Evolutionary conservation across 2,113 vertebrate species (phyloP), one percentile per base, ranked within the genome.

Genomic region (Poeciliopsis prolifica): DNA sequence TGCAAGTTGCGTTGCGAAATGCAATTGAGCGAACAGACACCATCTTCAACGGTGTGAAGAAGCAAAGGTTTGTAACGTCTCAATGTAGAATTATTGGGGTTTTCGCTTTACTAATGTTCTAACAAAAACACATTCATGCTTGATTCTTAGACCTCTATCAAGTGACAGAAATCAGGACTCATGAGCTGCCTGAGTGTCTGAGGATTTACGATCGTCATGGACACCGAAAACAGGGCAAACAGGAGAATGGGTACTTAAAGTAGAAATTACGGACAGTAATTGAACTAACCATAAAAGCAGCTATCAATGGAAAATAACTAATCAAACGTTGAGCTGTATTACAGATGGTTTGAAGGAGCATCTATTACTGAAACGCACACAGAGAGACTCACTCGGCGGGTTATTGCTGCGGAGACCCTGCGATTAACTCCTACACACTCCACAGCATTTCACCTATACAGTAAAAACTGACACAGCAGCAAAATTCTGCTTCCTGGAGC

Each of bases 401-500:
- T 70, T 62, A 70, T 72, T 78, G 80, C 74, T 72, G 63, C 63
- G 69, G 51, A 81, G 81, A 86, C 80, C 33, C 67, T 79, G 66
- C 63, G 61, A 81, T 85, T 72, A 83, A 81, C 86, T 76, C 73
- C 61, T 1, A 68, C 37, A 76, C 51, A 82, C 78, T 76, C 63
- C 74, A n/a, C 71, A 79, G 67, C 79, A 77, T 54, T 29, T 37
- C 24, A 75, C 51, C 66, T 61, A 37, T 63, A 2, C 2, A 33
- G 62, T 68, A 70, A 63, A 65, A 87, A 73, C 78, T 74, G 80
- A 87, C 79, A 65, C 79, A 86, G 80, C 79, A 11, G 14, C 17
- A 22, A 70, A 82, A 86, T 79, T 75, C 60, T 72, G 80, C 72
- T 78, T 26, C 79, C 62, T 68, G 71, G 83, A 74, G 61, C 78